Evolutionary conservation across 2,113 vertebrate genomes (phyloP).

Genomic region (Cyprinodon brontotheroides): DNA sequence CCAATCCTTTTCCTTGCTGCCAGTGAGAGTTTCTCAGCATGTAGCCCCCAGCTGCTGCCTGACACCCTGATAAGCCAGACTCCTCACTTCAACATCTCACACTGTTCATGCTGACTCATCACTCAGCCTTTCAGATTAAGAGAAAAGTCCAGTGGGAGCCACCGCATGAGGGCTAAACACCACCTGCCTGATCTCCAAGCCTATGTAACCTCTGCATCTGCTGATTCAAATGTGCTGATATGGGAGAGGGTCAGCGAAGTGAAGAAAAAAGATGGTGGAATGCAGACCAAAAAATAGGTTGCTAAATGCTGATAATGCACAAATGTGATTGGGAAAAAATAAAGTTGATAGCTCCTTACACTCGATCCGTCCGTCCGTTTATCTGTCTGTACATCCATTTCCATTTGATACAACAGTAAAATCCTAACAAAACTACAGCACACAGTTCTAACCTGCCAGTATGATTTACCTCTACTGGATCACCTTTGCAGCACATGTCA

Average conservation of each 20-base stretch:
- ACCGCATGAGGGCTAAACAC: constrained; percentile 43
- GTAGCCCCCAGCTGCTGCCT: constrained; percentile 59
- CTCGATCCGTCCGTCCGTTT: constrained; percentile 62
- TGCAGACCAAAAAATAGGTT: constrained; percentile 66
- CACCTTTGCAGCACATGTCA: constrained; percentile 28
- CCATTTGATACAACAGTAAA: constrained; percentile 22
- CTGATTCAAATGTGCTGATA: constrained; percentile 73
- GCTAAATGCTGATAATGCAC: constrained; percentile 74
- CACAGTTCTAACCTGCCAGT: constrained; percentile 40
- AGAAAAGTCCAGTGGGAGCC: constrained; percentile 61
- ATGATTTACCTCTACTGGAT: constrained; percentile 30
- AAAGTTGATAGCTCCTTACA: constrained; percentile 63
- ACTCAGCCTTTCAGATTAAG: constrained; percentile 65
- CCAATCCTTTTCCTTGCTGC: constrained; percentile 42
- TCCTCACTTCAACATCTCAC: constrained; percentile 45
- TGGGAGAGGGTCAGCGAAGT: constrained; percentile 33
- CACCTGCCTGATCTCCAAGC: constrained; percentile 52
- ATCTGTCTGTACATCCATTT: constrained; percentile 49
- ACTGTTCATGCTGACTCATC: constrained; percentile 64
- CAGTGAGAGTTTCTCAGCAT: constrained; percentile 58
- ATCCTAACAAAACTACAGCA: constrained; percentile 29
- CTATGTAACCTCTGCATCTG: constrained; percentile 64
- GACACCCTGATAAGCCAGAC: constrained; percentile 63
- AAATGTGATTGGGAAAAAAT: constrained; percentile 72
- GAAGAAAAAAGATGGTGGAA: constrained; percentile 25